Conservation (phyloP, 2,113 vertebrate species). For the Mesoclemmys tuberculata region DNA sequence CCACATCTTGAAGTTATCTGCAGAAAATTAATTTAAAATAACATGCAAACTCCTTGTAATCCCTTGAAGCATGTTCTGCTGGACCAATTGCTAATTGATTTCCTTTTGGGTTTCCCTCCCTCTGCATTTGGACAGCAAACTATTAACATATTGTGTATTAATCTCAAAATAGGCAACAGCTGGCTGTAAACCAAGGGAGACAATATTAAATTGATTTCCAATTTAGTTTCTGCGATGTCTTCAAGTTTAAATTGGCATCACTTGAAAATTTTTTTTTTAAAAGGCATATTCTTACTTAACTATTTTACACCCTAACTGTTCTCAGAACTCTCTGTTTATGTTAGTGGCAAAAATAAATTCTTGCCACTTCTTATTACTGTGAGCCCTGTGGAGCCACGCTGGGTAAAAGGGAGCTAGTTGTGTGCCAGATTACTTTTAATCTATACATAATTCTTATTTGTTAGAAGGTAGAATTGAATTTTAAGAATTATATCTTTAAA, state of each 20-base stretch:
- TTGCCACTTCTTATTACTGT: background rate
- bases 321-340: background rate
- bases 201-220: background rate
- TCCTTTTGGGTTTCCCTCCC: background rate
- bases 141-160: background rate
- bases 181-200: background rate
- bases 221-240: conserved; percentile 10
- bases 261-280: background rate
- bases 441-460: background rate
- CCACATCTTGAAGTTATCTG: background rate
- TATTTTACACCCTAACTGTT: accelerated
- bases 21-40: background rate
- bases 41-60: background rate
- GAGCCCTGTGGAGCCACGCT: background rate
- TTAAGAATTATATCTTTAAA: background rate
- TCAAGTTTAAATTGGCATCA: background rate
- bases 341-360: background rate
- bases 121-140: background rate
- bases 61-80: background rate
- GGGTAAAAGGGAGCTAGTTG: background rate
- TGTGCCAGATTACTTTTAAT: background rate
- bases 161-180: background rate
- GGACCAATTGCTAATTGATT: background rate
- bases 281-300: accelerated
- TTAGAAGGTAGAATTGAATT: background rate